Evolutionary conservation across 2,888 invertebrate genomes (phyloP).

Genomic region (Uloborus plumipes): DNA sequence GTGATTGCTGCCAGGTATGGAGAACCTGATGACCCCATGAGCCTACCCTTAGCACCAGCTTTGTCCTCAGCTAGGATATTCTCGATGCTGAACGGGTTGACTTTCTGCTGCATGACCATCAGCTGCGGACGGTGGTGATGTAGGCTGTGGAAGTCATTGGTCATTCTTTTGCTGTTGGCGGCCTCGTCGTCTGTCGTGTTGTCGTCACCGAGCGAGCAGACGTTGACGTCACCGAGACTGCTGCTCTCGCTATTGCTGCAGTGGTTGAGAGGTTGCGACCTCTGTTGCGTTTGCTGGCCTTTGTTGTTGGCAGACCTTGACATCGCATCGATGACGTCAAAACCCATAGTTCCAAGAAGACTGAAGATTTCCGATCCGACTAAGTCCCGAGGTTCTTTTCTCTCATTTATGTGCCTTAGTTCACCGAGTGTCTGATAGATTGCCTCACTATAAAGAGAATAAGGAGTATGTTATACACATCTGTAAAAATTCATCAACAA

Average conservation of each 20-base stretch:
- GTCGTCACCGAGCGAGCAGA: slow-evolving; percentile 20
- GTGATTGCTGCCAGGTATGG: slow-evolving; percentile 22
- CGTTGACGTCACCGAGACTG: slow-evolving; percentile 35
- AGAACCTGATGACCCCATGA: slow-evolving; percentile 5
- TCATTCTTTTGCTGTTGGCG: slow-evolving; percentile 12
- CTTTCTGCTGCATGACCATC: slow-evolving; percentile 36
- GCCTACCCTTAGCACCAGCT: slow-evolving; percentile 4
- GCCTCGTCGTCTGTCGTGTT: slow-evolving; percentile 23
- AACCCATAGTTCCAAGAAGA: slow-evolving; percentile 65
- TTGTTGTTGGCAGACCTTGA: slow-evolving; percentile 22
- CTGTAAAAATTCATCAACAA: no score
- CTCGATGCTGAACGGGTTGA: slow-evolving; percentile 58
- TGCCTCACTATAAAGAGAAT: slow-evolving; percentile 62
- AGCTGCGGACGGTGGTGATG: slow-evolving; percentile 34
- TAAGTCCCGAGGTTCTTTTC: slow-evolving; percentile 65
- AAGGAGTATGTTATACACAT: not conserved
- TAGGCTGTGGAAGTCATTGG: slow-evolving; percentile 15
- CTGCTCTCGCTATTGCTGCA: slow-evolving; percentile 38
- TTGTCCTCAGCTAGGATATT: slow-evolving; percentile 55
- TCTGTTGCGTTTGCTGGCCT: not conserved
- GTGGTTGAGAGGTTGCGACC: slow-evolving; percentile 15
- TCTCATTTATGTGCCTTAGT: slow-evolving; percentile 64
- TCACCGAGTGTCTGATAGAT: slow-evolving; percentile 67
- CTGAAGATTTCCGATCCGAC: slow-evolving; percentile 65
- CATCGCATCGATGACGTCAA: slow-evolving; percentile 65